Percentiles rank a stretch among this genome's conserved stretches.
phyloP scores from a whole-genome alignment of 1,140 invertebrate species.

The Camponotus floridanus region DNA sequence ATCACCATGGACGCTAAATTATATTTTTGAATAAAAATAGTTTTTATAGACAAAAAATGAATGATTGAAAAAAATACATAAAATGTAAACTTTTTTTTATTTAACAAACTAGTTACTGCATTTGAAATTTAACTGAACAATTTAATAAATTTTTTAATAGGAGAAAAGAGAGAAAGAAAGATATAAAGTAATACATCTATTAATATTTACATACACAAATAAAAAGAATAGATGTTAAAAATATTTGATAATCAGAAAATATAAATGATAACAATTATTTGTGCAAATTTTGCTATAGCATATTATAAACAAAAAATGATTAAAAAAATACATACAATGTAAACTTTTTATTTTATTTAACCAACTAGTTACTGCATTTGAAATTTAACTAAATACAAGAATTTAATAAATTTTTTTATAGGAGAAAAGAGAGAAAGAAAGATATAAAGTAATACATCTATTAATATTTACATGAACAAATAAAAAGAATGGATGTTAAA shows the following conservation, averaged over 20 bases:
- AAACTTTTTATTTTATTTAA: constrained; percentile 3
- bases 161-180: no score
- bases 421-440: neutral
- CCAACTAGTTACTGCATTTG: neutral
- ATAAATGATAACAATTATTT: no score
- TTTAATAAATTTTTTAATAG: neutral
- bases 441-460: neutral
- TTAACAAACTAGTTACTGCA: neutral
- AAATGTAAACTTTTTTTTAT: constrained; percentile 6
- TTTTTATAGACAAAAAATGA: constrained; percentile 27
- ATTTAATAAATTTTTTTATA: neutral
- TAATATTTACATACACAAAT: no score
- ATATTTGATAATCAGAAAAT: no score
- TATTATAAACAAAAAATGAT: no score
- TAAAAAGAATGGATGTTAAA: neutral
- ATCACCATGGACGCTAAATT: constrained; percentile 1
- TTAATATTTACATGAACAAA: neutral
- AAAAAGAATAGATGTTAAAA: no score
- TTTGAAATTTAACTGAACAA: neutral
- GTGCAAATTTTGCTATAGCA: no score
- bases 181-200: no score
- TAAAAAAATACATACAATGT: neutral
- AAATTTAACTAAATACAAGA: neutral
- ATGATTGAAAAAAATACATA: neutral
- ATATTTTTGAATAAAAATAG: neutral